These are phyloP conservation scores for Pipistrellus pygmaeus DNA, from an alignment of 2,797 vertebrate species.

Conservation along the genomic window DNA sequence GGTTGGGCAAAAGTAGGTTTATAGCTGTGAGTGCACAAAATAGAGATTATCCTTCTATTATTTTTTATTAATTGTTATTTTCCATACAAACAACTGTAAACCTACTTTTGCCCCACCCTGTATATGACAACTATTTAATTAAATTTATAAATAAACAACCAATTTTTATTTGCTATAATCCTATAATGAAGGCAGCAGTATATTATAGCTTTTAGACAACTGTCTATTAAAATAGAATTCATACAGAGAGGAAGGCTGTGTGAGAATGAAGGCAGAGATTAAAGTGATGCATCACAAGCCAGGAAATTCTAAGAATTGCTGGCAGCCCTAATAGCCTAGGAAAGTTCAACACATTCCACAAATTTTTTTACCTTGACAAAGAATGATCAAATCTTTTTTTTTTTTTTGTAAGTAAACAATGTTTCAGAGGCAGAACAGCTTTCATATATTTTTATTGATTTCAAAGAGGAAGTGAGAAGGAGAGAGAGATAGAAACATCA, in stretches of 20 bases:
- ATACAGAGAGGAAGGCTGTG: neutral
- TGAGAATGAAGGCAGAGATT: neutral
- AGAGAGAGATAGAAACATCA: no score
- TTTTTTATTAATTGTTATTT: neutral
- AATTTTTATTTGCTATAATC: neutral
- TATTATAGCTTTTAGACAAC: neutral
- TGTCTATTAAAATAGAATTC: neutral
- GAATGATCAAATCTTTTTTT: neutral
- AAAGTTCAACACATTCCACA: neutral
- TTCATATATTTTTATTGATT: no score
- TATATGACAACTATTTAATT: neutral
- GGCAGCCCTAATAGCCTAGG: neutral
- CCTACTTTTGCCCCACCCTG: neutral
- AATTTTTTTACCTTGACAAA: neutral
- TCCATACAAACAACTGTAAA: neutral
- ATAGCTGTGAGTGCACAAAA: neutral
- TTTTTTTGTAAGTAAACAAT: no score
- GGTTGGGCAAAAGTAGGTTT: neutral
- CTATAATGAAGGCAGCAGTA: neutral
- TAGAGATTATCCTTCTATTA: neutral
- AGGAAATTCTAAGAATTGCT: neutral
- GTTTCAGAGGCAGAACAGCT: no score
- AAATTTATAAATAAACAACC: neutral
- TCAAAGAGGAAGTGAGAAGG: no score
- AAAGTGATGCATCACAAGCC: neutral